Base-by-base conservation (phyloP, 2,797 vertebrate genomes). In the Gallirallus australis region DNA sequence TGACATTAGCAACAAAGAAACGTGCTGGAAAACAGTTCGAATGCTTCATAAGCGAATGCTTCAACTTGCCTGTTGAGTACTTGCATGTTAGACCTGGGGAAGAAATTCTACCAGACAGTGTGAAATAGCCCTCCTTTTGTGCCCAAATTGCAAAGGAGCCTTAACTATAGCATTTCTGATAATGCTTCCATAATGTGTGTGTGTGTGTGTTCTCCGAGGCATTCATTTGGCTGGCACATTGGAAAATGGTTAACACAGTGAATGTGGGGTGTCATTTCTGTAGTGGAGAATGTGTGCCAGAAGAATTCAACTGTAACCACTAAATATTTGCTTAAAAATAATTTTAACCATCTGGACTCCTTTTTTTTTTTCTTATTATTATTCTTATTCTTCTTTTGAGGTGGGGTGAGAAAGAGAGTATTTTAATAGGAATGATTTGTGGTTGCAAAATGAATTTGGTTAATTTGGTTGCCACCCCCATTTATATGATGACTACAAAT, bases 281-380 rank as follows among this genome's bases (percentile, higher is more conserved):
- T 96, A 97, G 95, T 97, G 96, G 96, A 96, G 97, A 97, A 96
- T 96, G 95, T 97, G 97, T 97, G 96, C 93, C 97, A 98, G 96
- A 98, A 98, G 96, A 97, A 97, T 94, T 98, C 97, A 98, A 95
- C 96, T 95, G 89, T 96, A 97, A 97, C 98, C 97, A 98, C 96
- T 97, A 97, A 97, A 97, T 97, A 98, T 98, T 98, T 97, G 97
- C 96, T 98, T 98, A 96, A 98, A 97, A 97, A 98, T 98, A 98
- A 98, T 98, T 98, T 98, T 98, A 98, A 97, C 97, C 97, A 98
- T 98, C 97, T 98, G 98, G 97, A 97, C 94, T 97, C 97, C 97
- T 96, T 48, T 48, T 48, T 47, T 52, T 98, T 97, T 89, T 94
- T 91, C 83, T 85, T 94, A 88, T 96, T 94, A 88, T 96, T 96